Evolutionary conservation across 23 tunicate species (phyloP).

Genomic region (Corella eumyota): DNA sequence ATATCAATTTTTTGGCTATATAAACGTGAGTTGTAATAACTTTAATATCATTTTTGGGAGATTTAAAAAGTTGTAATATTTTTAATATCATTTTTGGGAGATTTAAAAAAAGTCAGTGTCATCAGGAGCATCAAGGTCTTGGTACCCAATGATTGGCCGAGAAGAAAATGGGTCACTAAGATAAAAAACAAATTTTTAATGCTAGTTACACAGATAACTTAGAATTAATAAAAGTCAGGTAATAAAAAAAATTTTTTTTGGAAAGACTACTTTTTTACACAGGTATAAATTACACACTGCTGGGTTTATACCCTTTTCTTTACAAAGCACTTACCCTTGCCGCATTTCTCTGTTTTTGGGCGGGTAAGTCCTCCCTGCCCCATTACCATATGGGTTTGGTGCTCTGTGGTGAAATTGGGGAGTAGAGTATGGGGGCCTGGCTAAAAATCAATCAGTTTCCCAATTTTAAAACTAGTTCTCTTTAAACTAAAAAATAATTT

Average conservation of each 20-base stretch:
- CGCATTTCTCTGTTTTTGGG: slow-evolving; percentile 60
- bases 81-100: no score
- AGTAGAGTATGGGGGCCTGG: slow-evolving; percentile 45
- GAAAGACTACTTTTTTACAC: neutral
- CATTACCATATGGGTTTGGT: slow-evolving; percentile 62
- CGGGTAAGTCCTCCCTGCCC: slow-evolving; percentile 74
- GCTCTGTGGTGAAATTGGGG: slow-evolving; percentile 80
- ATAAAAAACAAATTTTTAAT: neutral
- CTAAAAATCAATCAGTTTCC: neutral
- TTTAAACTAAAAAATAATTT: neutral
- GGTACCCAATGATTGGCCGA: slow-evolving; percentile 79
- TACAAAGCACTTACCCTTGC: slow-evolving; percentile 13
- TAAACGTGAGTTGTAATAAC: no score
- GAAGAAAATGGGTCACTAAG: slow-evolving; percentile 30
- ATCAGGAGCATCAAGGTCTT: slow-evolving; percentile 98
- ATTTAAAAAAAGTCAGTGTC: slow-evolving; percentile 84
- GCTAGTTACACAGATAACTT: neutral
- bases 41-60: no score
- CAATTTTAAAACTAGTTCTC: neutral
- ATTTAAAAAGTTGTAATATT: no score
- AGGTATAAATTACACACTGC: neutral
- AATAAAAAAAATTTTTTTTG: neutral
- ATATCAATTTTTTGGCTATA: no score
- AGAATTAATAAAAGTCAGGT: neutral
- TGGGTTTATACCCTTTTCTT: neutral